These are phyloP conservation scores for Pipistrellus pygmaeus DNA, from an alignment of 2,797 vertebrate genomes.

Conservation along the genomic window DNA sequence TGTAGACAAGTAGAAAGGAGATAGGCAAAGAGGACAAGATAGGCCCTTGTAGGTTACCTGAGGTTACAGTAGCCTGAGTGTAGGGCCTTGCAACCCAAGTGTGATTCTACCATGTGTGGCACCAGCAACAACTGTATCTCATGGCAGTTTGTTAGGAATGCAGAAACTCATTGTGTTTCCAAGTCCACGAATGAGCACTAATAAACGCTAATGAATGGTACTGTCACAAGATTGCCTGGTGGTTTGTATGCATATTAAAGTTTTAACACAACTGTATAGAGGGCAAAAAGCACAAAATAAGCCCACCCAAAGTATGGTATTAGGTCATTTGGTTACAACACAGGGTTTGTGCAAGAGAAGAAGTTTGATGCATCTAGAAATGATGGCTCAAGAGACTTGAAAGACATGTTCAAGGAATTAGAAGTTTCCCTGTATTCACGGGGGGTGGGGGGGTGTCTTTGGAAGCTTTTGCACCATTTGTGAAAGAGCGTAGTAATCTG, in stretches of 20 bases:
- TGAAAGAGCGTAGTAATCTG: background rate
- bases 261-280: background rate
- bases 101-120: background rate
- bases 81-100: background rate
- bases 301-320: background rate
- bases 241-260: background rate
- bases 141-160: too few relatives aligned
- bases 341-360: background rate
- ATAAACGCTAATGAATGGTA: background rate
- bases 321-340: background rate
- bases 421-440: background rate
- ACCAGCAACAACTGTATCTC: background rate
- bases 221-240: background rate
- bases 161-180: background rate
- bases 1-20: background rate
- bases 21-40: background rate
- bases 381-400: background rate
- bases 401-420: background rate
- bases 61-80: background rate
- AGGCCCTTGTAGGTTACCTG: background rate
- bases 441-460: rapidly evolving
- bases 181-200: too few relatives aligned
- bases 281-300: background rate
- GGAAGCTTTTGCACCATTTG: background rate
- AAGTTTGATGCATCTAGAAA: background rate